Evolutionary conservation across 2,113 vertebrate species (phyloP), one percentile per base, ranked within the genome.

Genomic region (Rhea americana): DNA sequence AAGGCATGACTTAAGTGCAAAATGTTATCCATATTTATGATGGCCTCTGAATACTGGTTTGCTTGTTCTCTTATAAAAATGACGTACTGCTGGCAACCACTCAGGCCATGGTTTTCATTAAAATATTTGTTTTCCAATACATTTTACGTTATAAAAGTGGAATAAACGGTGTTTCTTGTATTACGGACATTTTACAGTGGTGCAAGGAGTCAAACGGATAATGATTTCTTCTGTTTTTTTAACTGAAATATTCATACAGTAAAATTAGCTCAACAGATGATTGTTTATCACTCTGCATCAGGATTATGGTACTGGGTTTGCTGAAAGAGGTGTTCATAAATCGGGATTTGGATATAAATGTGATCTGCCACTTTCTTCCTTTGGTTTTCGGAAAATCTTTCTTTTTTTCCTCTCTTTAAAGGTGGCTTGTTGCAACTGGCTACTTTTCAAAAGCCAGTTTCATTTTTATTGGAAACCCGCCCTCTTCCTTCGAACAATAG

Each of bases 81-180:
- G 11, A 37, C 62, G 35, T 47, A 61, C 37, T 28, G n/a, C 76
- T 45, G 53, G 77, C 92, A 95, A 94, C 74, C 68, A 68, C 73
- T 65, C 82, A 4, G 59, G 78, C 85, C 88, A 59, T 1, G 7
- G 37, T 93, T 91, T 94, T 87, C 75, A 94, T 95, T 87, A 96
- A 83, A 97, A 94, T 78, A 90, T 90, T 94, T 96, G 91, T 92
- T 96, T 97, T 94, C 95, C 96, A 96, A 95, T 93, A 97, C 93
- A 96, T 96, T 96, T 97, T 85, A 76, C 89, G 85, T 79, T 73
- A 81, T 71, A 37, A 90, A 93, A 97, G 89, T 96, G 56, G 73
- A 78, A 71, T 7, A 35, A 86, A 87, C 1, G 0, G 39, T 63
- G 28, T 81, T 93, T 89, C 2, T 0, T 17, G 1, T 39, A 0